Base-by-base conservation (phyloP, 2,888 invertebrate genomes). In the Drosophila fungiperda region DNA sequence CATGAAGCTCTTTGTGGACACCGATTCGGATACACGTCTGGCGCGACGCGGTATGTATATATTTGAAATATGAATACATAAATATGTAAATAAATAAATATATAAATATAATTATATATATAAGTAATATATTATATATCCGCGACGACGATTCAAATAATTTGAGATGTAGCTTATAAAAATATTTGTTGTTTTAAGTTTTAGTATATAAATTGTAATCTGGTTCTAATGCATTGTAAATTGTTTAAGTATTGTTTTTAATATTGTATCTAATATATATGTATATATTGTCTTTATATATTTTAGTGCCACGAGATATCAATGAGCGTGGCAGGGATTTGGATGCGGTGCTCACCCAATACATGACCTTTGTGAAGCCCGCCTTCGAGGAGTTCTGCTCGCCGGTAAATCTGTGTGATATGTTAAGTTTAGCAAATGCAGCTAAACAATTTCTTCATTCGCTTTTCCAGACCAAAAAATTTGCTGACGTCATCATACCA, bases 1-100 rank as follows among this genome's bases (percentile, higher is more conserved):
- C 93, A 99, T 99, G 98, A 99, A 99, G 93, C 94, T 99, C 45
- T 99, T 99, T 94, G 99, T 99, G 5, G 99, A 99, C 92, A 99
- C 99, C 0, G 99, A 99, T 94, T 99, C 99, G 0, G 99, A 99
- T 93, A 99, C 99, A 1, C 95, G 99, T 90, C 94, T 99, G 29
- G 98, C 99, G 0, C 95, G 99, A 87, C 95, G 99, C 95, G 99
- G 99, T 99, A 93, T 92, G 64, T 73, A 11, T 20, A 35, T 20
- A 32, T 48, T 7, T 48, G 9, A 2, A 40, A 38, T 38, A 38
- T 38, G 1, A 17, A 38, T 3, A 17, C 38, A 38, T 9, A 9
- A 38, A 38, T 17, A 8, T 17, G 9, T 48, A 17, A 26, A 2
- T 48, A 8, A 20, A 26, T 4, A 15, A 26, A 48, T 40, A 8